Evolutionary conservation across 2,888 invertebrate genomes (phyloP).

Genomic region (Noctua fimbriata): DNA sequence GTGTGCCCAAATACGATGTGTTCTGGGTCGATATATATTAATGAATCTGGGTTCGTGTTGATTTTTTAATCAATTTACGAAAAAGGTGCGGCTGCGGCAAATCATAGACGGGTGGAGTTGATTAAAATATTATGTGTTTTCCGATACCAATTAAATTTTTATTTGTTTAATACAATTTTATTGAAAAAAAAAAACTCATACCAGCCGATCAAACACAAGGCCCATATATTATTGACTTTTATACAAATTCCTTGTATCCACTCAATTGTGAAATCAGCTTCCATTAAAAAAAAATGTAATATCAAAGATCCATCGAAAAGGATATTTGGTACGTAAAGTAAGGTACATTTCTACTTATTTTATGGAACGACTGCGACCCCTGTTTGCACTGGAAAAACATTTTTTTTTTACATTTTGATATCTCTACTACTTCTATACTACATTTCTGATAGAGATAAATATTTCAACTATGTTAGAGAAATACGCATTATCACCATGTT

Average conservation of each 20-base stretch:
- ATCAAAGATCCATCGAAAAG: too few species aligned
- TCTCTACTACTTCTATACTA: too few species aligned
- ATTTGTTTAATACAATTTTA: background rate
- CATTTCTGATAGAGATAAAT: too few species aligned
- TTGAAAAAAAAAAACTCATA: background rate
- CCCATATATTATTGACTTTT: background rate
- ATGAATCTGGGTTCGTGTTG: slow-evolving; percentile 33
- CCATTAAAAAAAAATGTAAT: background rate
- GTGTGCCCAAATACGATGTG: slow-evolving; percentile 31
- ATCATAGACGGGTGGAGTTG: slow-evolving; percentile 9
- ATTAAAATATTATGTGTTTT: slow-evolving; percentile 33
- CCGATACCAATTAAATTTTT: background rate
- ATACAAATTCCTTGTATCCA: background rate
- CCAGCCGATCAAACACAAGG: background rate
- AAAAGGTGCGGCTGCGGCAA: slow-evolving; percentile 3
- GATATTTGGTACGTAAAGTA: too few species aligned
- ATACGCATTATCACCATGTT: too few species aligned
- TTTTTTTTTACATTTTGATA: too few species aligned
- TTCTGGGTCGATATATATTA: slow-evolving; percentile 46
- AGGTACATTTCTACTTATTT: too few species aligned
- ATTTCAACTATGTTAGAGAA: too few species aligned
- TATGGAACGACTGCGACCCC: too few species aligned
- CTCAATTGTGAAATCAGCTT: background rate
- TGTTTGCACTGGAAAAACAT: too few species aligned
- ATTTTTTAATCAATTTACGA: slow-evolving; percentile 25